phyloP scores from a whole-genome alignment of 2,797 vertebrate genomes.

The Phrynocephalus forsythii region DNA sequence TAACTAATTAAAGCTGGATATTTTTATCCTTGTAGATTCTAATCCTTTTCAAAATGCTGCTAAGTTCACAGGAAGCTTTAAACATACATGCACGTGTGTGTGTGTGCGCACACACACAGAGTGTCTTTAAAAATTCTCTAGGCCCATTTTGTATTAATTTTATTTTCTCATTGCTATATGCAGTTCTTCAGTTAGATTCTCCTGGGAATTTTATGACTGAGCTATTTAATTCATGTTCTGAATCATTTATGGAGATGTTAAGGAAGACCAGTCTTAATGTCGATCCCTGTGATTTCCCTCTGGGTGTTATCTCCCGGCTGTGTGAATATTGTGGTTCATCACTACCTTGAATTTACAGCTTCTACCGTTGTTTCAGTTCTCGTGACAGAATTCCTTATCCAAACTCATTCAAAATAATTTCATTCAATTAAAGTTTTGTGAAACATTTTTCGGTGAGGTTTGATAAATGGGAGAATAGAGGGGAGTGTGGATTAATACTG shows the following conservation, averaged over 20 bases:
- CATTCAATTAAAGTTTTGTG: conserved; percentile 39
- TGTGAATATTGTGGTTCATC: conserved; percentile 39
- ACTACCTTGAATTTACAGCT: conserved; percentile 54
- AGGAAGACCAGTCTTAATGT: conserved; percentile 57
- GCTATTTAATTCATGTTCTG: conserved; percentile 53
- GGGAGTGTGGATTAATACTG: background rate
- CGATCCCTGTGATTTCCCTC: conserved; percentile 25
- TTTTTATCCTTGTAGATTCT: background rate
- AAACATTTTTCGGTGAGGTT: conserved; percentile 1
- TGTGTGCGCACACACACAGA: background rate
- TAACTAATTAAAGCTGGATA: conserved; percentile 16
- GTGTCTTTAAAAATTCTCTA: conserved; percentile 36
- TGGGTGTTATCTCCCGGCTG: conserved; percentile 15
- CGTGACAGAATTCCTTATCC: conserved; percentile 34
- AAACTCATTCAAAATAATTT: conserved; percentile 43
- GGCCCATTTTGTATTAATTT: conserved; percentile 53
- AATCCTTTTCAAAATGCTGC: background rate
- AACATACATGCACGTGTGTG: background rate
- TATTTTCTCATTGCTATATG: conserved; percentile 56
- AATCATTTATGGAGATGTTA: conserved; percentile 68
- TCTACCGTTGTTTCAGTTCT: conserved; percentile 48
- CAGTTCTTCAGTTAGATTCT: conserved; percentile 64
- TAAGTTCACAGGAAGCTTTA: conserved; percentile 27
- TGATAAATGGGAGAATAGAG: conserved; percentile 19
- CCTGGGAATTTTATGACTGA: conserved; percentile 53